Conservation (phyloP, 2,888 invertebrate genomes). For the Agonopterix alstromeriana region DNA sequence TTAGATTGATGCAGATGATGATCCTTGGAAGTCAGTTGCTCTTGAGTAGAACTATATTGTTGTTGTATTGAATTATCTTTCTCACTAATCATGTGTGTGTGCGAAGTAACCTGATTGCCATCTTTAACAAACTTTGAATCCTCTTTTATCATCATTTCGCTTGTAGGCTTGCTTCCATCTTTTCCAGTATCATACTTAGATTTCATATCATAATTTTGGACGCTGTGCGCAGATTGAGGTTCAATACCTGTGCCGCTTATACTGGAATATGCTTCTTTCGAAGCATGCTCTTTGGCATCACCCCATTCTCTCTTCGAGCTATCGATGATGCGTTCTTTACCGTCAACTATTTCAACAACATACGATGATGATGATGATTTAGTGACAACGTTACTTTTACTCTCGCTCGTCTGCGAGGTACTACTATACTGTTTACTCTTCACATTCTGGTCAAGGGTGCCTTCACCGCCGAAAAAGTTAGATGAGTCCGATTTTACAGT, state of each 20-base stretch:
- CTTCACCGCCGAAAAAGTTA: constrained; percentile 60
- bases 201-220: constrained; percentile 71
- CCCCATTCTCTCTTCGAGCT: constrained; percentile 78
- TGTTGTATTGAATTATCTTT: constrained; percentile 57
- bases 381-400: constrained; percentile 70
- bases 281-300: constrained; percentile 58
- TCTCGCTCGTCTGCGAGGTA: constrained; percentile 66
- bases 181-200: constrained; percentile 75
- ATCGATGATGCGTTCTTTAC: constrained; percentile 79
- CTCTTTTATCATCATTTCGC: constrained; percentile 51
- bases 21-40: constrained; percentile 29
- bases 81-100: constrained; percentile 54
- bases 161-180: constrained; percentile 63
- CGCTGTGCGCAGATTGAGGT: constrained; percentile 72
- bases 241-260: constrained; percentile 76
- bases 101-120: constrained; percentile 54
- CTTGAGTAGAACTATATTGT: constrained; percentile 44
- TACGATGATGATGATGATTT: constrained; percentile 80
- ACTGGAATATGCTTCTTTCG: constrained; percentile 72
- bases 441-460: constrained; percentile 44
- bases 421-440: constrained; percentile 52
- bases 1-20: constrained; percentile 1
- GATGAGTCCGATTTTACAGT: constrained; percentile 45
- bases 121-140: constrained; percentile 60
- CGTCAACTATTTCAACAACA: constrained; percentile 80